Evolutionary conservation across 2,797 vertebrate genomes (phyloP), one percentile per base, ranked within the genome.

Genomic region (Bradypodion pumilum): DNA sequence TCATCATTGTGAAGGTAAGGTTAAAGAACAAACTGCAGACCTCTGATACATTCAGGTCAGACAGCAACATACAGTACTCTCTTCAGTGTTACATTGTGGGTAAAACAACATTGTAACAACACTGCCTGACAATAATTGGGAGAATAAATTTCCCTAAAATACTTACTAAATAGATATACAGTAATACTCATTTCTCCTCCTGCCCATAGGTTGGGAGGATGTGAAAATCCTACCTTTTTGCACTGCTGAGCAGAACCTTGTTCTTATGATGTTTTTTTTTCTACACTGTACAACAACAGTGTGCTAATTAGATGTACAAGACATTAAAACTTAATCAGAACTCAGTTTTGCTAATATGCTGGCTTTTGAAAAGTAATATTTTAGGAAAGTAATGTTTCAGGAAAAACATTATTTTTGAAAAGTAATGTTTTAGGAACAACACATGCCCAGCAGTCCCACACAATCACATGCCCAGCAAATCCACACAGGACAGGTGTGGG

Each of bases 1-100:
- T 82, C 74, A 86, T 82, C 85, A 78, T 82, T 74, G 44, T 73
- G 80, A 86, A 82, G 60, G 80, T 82, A 86, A 86, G 75, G 74
- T 82, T 86, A 86, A 82, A 78, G 85, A 75, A 82, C 69, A 78
- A 86, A 82, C 69, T 78, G 68, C 46, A 78, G 68, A 35, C 75
- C 74, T 77, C 56, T 32, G 70, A 56, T 65, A 77, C 79, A 52
- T 56, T 77, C 84, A 72, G 70, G 84, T 85, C 42, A 65, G 74
- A 23, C 77, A 81, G 65, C 73, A 40, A 80, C 1, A 66, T 40
- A n/a, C n/a, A n/a, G n/a, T n/a, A 81, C 1, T 44, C 74, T 83
- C 49, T 83, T 77, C 37, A 52, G 49, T 35, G 76, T 80, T 63
- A 69, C 23, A 75, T 42, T 15, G 60, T 59, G 10, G 29, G 19